Base-by-base conservation (phyloP, 2,888 invertebrate species). In the Colletes collaris region DNA sequence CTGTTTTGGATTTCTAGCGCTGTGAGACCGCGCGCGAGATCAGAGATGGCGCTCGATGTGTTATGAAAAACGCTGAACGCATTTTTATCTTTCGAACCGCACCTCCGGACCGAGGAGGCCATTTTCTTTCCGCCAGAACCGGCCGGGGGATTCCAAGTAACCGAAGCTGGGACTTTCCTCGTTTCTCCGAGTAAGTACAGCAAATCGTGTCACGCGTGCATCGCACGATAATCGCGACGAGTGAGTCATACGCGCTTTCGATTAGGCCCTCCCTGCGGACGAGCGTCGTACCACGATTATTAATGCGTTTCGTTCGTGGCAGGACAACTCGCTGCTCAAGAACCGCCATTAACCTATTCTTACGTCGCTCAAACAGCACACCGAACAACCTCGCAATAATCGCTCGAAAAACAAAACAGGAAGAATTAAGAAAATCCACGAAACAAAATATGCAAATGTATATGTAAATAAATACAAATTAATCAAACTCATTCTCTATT, bases 121-220 rank as follows among this genome's bases (percentile, higher is more conserved):
- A 49, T 58, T 75, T 67, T 59, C 79, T 76, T 71, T 70, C 27
- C 63, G 72, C 40, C 52, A 58, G 19, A 46, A 16, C 53, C 10
- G n/a, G 35, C 49, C 8, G 58, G 69, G 72, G 81, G 76, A 78
- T 86, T 86, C 86, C 83, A 35, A 70, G 83, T 87, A 86, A 69
- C 76, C 19, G 70, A 76, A 62, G 65, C 73, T 55, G 78, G 74
- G 79, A 85, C 87, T 87, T 86, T 85, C 87, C 87, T 83, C 77
- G 77, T 86, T 85, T 77, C 83, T 81, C 87, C 76, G 59, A 63
- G 81, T 60, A 65, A 76, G 79, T 66, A 68, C 76, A 66, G 72
- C 78, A 64, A 86, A 86, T 82, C 82, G 86, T 86, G 86, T 84
- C 86, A 86, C 56, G 79, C 86, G 84, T 86, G 86, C 82, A 82